phyloP scores from a whole-genome alignment of 1,140 invertebrate genomes.

The Gonioctena quinquepunctata region DNA sequence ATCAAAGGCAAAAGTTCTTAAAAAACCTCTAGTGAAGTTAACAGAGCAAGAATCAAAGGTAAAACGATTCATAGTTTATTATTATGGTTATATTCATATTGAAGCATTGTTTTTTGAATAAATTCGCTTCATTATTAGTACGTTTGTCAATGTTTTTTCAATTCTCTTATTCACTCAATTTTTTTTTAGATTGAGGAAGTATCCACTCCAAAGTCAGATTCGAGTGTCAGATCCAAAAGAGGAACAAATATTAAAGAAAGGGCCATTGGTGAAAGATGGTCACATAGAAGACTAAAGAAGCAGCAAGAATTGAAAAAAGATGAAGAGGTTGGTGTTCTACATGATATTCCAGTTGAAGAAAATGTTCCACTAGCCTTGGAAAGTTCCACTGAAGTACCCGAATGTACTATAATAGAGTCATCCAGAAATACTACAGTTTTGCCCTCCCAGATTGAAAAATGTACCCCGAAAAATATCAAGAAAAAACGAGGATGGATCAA shows the following conservation, averaged over 20 bases:
- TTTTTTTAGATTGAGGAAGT: conserved; percentile 1
- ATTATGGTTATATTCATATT: too few species aligned
- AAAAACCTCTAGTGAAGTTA: background rate
- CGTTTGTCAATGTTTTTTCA: background rate
- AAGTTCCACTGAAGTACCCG: background rate
- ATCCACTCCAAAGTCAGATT: background rate
- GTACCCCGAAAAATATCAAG: conserved; percentile 13
- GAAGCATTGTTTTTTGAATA: too few species aligned
- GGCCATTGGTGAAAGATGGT: conserved; percentile 54
- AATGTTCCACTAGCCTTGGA: background rate
- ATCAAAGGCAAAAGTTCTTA: background rate
- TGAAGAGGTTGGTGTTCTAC: conserved; percentile 21
- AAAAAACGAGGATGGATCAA: conserved; percentile 55
- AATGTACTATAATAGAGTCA: background rate
- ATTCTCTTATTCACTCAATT: background rate
- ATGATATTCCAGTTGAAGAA: conserved; percentile 3
- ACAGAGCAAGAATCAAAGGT: background rate
- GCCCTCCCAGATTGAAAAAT: background rate
- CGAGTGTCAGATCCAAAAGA: conserved; percentile 23
- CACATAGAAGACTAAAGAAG: conserved; percentile 54
- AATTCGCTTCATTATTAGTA: too few species aligned
- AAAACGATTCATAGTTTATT: too few species aligned
- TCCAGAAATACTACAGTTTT: conserved; percentile 28
- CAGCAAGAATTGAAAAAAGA: conserved; percentile 48
- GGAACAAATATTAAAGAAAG: conserved; percentile 38